phyloP scores from a whole-genome alignment of 2,113 vertebrate genomes.

The Solenodon paradoxus region DNA sequence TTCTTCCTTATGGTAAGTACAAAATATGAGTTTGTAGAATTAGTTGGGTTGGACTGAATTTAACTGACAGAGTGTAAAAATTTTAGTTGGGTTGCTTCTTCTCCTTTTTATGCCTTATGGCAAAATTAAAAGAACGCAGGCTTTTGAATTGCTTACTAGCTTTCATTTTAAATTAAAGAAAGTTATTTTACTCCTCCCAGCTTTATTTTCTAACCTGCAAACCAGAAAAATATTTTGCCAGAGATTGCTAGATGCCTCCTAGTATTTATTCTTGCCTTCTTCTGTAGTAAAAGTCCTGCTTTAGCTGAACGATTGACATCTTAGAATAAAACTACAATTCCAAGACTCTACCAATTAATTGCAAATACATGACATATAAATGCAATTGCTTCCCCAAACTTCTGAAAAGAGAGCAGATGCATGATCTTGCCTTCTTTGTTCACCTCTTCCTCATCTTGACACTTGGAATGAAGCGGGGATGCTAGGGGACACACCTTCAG shows the following conservation, averaged over 20 bases:
- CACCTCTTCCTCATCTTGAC: neutral
- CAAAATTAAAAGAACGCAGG: constrained; percentile 29
- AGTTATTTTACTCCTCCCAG: neutral
- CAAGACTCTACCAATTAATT: neutral
- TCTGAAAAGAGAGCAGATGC: neutral
- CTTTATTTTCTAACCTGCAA: neutral
- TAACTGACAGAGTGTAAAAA: constrained; percentile 54
- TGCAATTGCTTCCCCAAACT: neutral
- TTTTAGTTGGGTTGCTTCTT: constrained; percentile 50
- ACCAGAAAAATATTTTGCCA: neutral
- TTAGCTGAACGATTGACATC: no score
- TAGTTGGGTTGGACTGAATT: constrained; percentile 42
- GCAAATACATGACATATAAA: neutral
- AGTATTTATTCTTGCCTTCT: neutral
- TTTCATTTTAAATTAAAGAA: neutral
- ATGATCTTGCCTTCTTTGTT: neutral
- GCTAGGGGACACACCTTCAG: no score
- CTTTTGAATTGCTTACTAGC: neutral
- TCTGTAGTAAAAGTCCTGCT: neutral
- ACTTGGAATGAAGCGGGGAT: neutral
- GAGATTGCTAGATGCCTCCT: neutral
- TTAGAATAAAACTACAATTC: neutral
- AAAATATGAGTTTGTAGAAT: constrained; percentile 39
- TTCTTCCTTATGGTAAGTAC: neutral
- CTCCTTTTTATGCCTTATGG: constrained; percentile 34